Evolutionary conservation across 1,140 invertebrate species (phyloP), one percentile per base, ranked within the genome.

Genomic region (Limonius californicus): DNA sequence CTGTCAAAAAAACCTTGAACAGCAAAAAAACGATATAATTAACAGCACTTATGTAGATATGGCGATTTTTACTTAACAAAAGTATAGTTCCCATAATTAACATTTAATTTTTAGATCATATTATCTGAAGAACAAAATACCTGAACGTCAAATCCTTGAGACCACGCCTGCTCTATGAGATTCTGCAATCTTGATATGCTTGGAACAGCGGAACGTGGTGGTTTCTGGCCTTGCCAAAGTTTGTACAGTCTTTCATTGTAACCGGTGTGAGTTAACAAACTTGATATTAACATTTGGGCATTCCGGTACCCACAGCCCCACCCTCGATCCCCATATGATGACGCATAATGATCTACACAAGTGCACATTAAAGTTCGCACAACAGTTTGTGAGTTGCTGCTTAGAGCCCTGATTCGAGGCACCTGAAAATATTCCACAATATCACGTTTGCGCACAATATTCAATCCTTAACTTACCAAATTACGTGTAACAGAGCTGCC

Each of bases 301-400:
- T 95, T 95, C 70, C 92, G 85, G 68, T 91, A 92, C 0, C 93
- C 93, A 78, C 93, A 95, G 1, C 92, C 93, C 91, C 91, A 95
- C 4, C 92, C 92, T 69, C 86, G 83, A 76, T 95, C 92, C 8
- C 92, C 92, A 73, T 91, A 94, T 0, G 89, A 92, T 15, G 88
- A 89, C 4, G 87, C 89, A 77, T 91, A 94, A 79, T 94, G 91
- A 75, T 94, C 90, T 15, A 91, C 87, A 1, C 84, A 85, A 35
- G 87, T 88, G 77, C 91, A 92, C 59, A 91, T 80, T 71, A 88
- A 84, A 1, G 84, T 88, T 70, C 83, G 83, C 23, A 84, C 76
- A 57, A 91, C 85, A 68, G 87, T 87, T 12, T 83, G 80, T 64
- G 85, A 85, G 59, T 83, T 86, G 68, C 81, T 81, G 76, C 87